Evolutionary conservation across 2,888 invertebrate genomes (phyloP).

Genomic region (Acrobasis suavella): DNA sequence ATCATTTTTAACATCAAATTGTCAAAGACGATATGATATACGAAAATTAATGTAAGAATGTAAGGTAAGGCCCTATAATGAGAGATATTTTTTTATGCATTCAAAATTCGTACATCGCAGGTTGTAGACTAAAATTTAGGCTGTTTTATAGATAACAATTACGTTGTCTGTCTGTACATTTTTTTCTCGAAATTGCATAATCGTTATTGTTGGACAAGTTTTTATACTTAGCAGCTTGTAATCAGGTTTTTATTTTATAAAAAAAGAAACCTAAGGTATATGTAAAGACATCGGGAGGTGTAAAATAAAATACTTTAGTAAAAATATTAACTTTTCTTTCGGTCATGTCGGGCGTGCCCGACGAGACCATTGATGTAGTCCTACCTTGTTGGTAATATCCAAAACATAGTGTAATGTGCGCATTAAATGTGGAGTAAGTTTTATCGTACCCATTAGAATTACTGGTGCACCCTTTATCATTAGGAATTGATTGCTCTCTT

Average conservation of each 20-base stretch:
- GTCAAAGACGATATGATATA: constrained; percentile 80
- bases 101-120: constrained; percentile 72
- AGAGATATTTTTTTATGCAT: constrained; percentile 81
- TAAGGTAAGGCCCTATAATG: constrained; percentile 80
- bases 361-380: constrained; percentile 47
- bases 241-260: constrained; percentile 69
- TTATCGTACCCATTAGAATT: constrained; percentile 56
- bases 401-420: constrained; percentile 45
- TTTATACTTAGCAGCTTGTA: constrained; percentile 77
- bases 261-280: constrained; percentile 62
- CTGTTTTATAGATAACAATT: constrained; percentile 50
- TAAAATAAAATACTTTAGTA: constrained; percentile 76
- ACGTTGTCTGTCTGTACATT: constrained; percentile 53
- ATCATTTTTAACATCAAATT: constrained; percentile 70
- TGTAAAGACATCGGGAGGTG: constrained; percentile 72
- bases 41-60: constrained; percentile 76
- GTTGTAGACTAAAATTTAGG: constrained; percentile 55
- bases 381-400: constrained; percentile 44
- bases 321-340: constrained; percentile 62
- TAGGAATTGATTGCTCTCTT: constrained; percentile 60
- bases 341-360: constrained; percentile 48
- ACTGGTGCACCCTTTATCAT: constrained; percentile 60
- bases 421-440: constrained; percentile 54
- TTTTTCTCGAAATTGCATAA: constrained; percentile 70
- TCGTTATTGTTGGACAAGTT: constrained; percentile 75